Evolutionary conservation across 2,113 vertebrate genomes (phyloP).

Genomic region (Parus major): DNA sequence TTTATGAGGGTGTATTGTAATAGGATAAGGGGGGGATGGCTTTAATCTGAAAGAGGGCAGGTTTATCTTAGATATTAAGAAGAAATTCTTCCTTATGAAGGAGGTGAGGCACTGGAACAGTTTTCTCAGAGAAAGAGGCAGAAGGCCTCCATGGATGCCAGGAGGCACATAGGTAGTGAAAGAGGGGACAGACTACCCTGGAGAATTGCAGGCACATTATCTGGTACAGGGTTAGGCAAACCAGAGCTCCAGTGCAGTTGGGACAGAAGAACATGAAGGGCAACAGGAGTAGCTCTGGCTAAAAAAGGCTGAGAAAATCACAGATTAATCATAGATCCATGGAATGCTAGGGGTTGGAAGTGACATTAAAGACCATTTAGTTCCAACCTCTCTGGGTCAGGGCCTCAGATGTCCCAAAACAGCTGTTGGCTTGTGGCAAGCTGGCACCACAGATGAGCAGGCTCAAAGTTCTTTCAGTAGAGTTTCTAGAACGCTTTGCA

Average conservation of each 20-base stretch:
- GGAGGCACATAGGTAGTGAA: fast-evolving
- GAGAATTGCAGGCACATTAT: background rate
- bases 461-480: background rate
- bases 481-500: background rate
- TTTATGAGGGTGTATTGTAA: background rate
- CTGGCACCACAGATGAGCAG: background rate
- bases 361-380: fast-evolving
- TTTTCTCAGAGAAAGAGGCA: background rate
- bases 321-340: background rate
- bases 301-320: background rate
- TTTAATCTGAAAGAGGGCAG: background rate
- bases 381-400: background rate
- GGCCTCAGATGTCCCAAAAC: background rate
- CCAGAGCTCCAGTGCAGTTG: background rate
- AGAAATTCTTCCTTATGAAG: background rate
- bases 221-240: background rate
- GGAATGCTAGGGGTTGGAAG: background rate
- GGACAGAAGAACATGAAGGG: background rate
- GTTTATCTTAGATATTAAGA: too few species aligned
- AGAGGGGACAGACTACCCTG: background rate
- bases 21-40: fast-evolving
- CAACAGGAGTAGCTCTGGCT: background rate
- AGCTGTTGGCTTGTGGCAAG: background rate
- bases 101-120: background rate
- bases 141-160: background rate